Evolutionary conservation across 92 coral and sea anemone genomes (phyloP), one percentile per base, ranked within the genome.

Genomic region (Bergia sp.): DNA sequence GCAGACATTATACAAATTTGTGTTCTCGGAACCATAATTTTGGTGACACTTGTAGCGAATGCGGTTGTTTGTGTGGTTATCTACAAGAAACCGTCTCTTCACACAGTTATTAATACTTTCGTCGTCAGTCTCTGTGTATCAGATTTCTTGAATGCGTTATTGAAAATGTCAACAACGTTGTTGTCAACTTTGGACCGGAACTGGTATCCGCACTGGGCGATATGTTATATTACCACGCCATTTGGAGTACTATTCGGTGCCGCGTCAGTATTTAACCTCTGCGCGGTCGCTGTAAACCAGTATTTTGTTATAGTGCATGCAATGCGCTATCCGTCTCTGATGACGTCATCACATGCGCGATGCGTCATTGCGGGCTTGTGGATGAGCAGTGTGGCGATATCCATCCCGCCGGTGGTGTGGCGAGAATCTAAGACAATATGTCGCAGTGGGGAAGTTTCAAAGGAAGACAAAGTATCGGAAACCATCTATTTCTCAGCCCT

Each of bases 211-310:
- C 97, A 95, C 88, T 91, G 94, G 89, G 92, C 91, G 1, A 37
- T 96, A 42, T 96, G 99, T 82, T 96, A 96, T 93, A 86, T 96
- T 58, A 96, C 99, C 72, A 95, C 99, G 36, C 99, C 99, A 23
- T 96, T 93, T 40, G 99, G 99, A 1, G 99, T 96, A 61, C 94
- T 96, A 15, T 96, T 96, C 73, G 98, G 98, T 37, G 98, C 98
- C 37, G 98, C 98, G 66, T 93, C 98, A 1, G 98, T 96, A 87
- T 93, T 96, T 85, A 96, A 95, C 86, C 91, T 96, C 57, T 95
- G 98, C 88, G 96, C 98, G 85, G 98, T 96, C 85, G 98, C 98
- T 64, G 69, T 96, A 67, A 95, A 95, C 36, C 98, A 95, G 77
- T 96, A 92, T 77, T 92, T 96, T 73, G 93, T 95, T 55, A 96